Conservation (phyloP, 2,113 vertebrate genomes). For the Oreocharis arfaki region DNA sequence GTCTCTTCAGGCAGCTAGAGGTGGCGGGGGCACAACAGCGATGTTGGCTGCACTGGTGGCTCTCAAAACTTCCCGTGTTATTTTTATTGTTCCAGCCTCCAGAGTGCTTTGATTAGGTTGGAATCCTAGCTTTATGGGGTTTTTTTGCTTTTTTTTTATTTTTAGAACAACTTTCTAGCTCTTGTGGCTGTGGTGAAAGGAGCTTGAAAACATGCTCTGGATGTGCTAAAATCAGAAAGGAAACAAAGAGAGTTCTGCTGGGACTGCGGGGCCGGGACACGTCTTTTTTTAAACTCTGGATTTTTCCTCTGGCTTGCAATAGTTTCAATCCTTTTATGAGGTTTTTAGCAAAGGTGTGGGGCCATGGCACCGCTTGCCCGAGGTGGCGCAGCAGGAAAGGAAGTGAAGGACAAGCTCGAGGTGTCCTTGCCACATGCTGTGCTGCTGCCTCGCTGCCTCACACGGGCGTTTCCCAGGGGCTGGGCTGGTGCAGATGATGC, state of each 20-base stretch:
- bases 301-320: background rate
- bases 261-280: accelerated
- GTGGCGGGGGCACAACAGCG: background rate
- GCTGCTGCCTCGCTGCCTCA: accelerated
- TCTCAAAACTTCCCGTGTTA: background rate
- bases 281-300: background rate
- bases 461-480: background rate
- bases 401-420: background rate
- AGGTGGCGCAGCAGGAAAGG: background rate
- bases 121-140: background rate
- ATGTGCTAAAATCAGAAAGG: background rate
- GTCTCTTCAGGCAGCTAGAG: slow-evolving; percentile 18
- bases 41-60: background rate
- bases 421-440: accelerated
- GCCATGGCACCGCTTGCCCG: background rate
- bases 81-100: slow-evolving; percentile 19
- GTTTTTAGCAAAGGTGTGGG: background rate
- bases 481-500: accelerated
- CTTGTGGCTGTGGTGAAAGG: background rate
- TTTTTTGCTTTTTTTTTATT: background rate
- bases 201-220: slow-evolving; percentile 1
- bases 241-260: background rate
- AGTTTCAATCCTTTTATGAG: background rate
- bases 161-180: background rate
- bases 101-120: slow-evolving; percentile 29